Percentiles rank a stretch among this genome's conserved stretches.
These are phyloP conservation scores for Nephrotoma appendiculata DNA, from an alignment of 2,888 invertebrate genomes.

Conservation along the genomic window DNA sequence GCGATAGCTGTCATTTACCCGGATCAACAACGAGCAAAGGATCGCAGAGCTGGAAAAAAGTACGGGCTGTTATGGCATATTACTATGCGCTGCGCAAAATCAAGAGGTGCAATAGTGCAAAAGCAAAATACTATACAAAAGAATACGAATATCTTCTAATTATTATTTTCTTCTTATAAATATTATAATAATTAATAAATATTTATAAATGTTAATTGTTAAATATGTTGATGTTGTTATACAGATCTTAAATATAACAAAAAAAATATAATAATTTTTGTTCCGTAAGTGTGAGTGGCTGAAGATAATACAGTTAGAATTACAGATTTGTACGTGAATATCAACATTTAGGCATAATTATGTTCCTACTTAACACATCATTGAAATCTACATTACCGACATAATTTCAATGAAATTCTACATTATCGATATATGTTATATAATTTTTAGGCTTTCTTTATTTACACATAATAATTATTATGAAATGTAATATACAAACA, in stretches of 20 bases:
- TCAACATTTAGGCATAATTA: neutral
- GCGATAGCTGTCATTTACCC: neutral
- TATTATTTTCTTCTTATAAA: neutral
- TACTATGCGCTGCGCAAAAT: constrained; percentile 80
- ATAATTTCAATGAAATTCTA: no score
- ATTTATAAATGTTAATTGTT: neutral
- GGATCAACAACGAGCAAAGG: constrained; percentile 12
- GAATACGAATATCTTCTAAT: neutral
- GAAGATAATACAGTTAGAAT: neutral
- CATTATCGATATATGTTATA: no score
- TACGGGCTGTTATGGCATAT: constrained; percentile 78
- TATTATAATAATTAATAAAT: neutral
- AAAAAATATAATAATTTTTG: neutral
- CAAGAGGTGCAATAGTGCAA: constrained; percentile 54
- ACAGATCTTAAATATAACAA: neutral
- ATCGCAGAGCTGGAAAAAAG: constrained; percentile 68
- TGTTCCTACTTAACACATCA: neutral
- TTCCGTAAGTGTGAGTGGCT: neutral
- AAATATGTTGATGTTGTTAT: neutral
- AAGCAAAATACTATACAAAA: neutral
- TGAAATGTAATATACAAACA: no score
- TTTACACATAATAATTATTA: no score
- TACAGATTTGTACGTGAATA: neutral
- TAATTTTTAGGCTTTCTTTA: no score
- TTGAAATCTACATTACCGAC: no score